Evolutionary conservation across 2,797 vertebrate genomes (phyloP), one percentile per base, ranked within the genome.

Genomic region (Sebastes taczanowskii): DNA sequence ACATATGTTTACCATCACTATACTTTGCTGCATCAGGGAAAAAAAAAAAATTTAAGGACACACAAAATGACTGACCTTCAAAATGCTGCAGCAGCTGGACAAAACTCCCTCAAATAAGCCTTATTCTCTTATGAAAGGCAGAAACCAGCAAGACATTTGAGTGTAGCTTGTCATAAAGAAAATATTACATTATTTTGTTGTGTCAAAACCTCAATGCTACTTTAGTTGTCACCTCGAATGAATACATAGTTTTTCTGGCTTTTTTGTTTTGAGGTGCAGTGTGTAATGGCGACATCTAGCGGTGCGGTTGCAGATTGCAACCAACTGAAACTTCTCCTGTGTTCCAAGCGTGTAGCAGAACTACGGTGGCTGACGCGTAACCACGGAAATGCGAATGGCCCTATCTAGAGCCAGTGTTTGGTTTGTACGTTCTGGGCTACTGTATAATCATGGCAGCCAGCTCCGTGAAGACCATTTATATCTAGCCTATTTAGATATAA

Each of bases 61-160:
- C 68, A 74, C 75, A 88, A 86, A 90, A 85, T 77, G 87, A 35
- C 89, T 88, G 93, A 94, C 93, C 92, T 94, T 93, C 86, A 90
- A 77, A 90, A 78, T 66, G 56, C 82, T 81, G 83, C 76, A 63
- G 87, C 86, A 74, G 88, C 80, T 71, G 71, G 60, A 86, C 67
- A 59, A 59, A 83, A 82, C 49, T 38, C 16, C 13, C n/a, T 64
- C 52, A 60, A 69, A 78, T 55, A 78, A 81, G 75, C 78, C 70
- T 10, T 20, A 8, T 73, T 84, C 71, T 70, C 30, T 62, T 81
- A 10, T 70, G 38, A 71, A 69, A 77, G 38, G 27, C 32, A 7
- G 60, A 71, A 42, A 66, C 18, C 7, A 75, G 49, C 4, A 46
- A 25, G 11, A 25, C 4, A 38, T 46, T 35, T 64, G 2, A 53